Evolutionary conservation across 2,888 invertebrate genomes (phyloP).

Genomic region (Chirona hameri): DNA sequence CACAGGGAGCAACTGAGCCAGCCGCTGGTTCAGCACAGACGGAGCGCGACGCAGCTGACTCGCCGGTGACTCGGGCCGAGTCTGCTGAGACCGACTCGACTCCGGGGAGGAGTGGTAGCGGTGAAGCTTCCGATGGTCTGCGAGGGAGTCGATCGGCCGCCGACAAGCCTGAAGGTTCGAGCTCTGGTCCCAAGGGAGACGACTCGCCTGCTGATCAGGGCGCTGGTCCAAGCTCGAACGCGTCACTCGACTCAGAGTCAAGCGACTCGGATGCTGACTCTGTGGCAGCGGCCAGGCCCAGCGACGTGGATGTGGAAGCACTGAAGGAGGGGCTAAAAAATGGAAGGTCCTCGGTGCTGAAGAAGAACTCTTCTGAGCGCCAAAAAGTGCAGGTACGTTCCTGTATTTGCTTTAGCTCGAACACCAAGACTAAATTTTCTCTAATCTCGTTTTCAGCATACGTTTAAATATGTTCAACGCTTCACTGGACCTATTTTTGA

Average conservation of each 20-base stretch:
- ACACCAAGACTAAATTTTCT: too few relatives aligned
- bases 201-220: background rate
- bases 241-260: background rate
- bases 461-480: too few relatives aligned
- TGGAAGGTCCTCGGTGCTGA: background rate
- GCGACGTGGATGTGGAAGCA: background rate
- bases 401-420: too few relatives aligned
- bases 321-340: constrained; percentile 1
- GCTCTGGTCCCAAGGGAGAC: background rate
- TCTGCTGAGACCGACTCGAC: too few relatives aligned
- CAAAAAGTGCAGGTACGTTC: background rate
- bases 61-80: too few relatives aligned
- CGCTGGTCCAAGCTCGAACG: background rate
- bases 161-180: background rate
- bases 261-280: background rate
- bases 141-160: background rate
- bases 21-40: background rate
- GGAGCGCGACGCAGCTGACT: background rate
- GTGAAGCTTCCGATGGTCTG: too few relatives aligned
- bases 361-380: background rate
- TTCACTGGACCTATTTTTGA: too few relatives aligned
- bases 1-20: too few relatives aligned
- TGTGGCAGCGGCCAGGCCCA: background rate
- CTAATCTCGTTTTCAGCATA: too few relatives aligned
- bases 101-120: too few relatives aligned